Evolutionary conservation across 2,797 vertebrate species (phyloP).

Genomic region (Phoeniculus purpureus): DNA sequence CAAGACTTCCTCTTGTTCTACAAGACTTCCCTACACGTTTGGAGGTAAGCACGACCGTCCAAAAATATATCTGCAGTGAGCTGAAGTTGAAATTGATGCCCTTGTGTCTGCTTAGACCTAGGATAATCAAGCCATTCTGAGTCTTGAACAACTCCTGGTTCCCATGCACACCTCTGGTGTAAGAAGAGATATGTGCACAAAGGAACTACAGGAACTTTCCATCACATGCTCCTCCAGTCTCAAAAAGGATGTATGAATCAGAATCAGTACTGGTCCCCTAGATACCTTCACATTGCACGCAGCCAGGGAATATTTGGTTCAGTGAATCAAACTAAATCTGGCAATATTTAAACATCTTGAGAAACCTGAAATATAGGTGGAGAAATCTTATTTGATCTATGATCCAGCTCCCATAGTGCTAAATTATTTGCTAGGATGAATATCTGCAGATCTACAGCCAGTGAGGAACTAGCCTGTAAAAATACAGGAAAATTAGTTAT

Average conservation of each 20-base stretch:
- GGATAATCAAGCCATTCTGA: background rate
- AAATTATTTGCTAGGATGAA: background rate
- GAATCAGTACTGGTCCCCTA: background rate
- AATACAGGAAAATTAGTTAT: background rate
- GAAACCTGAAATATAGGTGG: background rate
- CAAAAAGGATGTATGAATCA: background rate
- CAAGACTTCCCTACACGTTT: background rate
- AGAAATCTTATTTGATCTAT: background rate
- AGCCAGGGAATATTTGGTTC: background rate
- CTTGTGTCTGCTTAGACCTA: background rate
- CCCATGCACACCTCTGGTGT: background rate
- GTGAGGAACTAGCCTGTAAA: background rate
- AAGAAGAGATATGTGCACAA: background rate
- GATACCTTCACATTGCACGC: background rate
- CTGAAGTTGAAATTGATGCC: background rate
- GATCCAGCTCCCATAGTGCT: accelerated
- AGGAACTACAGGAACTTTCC: background rate
- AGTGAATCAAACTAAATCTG: background rate
- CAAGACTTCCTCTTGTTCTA: background rate
- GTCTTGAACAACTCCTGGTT: background rate
- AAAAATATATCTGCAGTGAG: background rate
- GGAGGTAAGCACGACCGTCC: background rate
- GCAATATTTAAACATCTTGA: background rate
- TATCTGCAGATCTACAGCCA: background rate
- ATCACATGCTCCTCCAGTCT: background rate